A percentile compares a stretch with the other conserved stretches of the same genome.
Conservation (phyloP, 2,113 vertebrate species). For the Oncorhynchus kisutch region DNA sequence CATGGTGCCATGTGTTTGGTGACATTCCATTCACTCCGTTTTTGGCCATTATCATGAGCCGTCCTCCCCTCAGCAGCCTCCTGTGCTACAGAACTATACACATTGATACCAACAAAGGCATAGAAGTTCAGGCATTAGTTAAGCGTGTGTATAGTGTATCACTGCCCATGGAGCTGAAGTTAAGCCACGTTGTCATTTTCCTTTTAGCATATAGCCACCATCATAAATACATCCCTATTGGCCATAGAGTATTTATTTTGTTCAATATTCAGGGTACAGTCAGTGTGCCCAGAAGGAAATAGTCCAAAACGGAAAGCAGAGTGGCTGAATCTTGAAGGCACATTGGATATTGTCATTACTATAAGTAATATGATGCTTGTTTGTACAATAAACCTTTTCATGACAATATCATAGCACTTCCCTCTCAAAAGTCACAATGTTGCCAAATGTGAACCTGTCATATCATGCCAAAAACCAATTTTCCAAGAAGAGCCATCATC, state of each 20-base stretch:
- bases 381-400: too few species aligned
- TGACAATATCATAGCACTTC: neutral
- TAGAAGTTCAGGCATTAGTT: neutral
- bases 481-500: neutral
- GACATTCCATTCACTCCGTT: too few species aligned
- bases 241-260: too few species aligned
- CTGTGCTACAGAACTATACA: neutral
- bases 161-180: neutral
- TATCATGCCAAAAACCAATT: neutral
- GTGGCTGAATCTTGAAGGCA: neutral
- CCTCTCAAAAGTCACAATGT: neutral
- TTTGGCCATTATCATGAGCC: neutral
- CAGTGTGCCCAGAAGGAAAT: neutral
- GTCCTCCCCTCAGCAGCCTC: neutral
- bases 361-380: neutral
- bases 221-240: neutral
- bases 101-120: neutral
- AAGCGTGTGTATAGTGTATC: neutral
- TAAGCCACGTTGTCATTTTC: neutral
- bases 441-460: neutral
- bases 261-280: too few species aligned
- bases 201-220: neutral
- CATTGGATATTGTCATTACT: neutral
- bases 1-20: too few species aligned
- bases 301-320: neutral